Base-by-base conservation (phyloP, 2,888 invertebrate genomes). In the Aleiodes leptofemur region DNA sequence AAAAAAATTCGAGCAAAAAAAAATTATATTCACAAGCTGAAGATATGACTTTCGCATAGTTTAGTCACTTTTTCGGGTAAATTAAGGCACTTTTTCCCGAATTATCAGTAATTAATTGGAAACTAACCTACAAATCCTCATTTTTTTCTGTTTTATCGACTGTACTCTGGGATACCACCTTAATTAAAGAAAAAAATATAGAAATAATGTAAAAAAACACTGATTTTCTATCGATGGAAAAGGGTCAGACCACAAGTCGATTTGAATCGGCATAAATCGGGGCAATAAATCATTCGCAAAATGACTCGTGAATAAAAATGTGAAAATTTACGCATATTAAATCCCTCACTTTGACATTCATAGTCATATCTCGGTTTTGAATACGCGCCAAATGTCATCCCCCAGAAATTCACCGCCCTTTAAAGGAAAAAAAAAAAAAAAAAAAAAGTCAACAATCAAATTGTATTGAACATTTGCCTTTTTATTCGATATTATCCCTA, bases 371-470 rank as follows among this genome's bases (percentile, higher is more conserved):
- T 69, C 31, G 69, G 69, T 66, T 50, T 76, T 76, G 68, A 76
- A 72, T 68, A 69, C 72, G 11, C 68, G 59, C 76, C 76, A 72
- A 76, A 76, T 76, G 76, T 76, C 57, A 57, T 72, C 13, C 51
- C 53, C 53, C 14, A 4, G 53, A 48, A 43, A 64, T 16, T 53
- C 16, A 14, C 9, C 31, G 8, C 48, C 43, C 64, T 43, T 43
- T 43, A 43, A 43, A 34, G 6, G 34, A 34, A 34, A 34, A 23
- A 23, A 8, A 43, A n/a, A n/a, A n/a, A 31, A 31, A 31, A 43
- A 43, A 43, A 43, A 8, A 43, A 9, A 43, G 13, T 53, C 53
- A 53, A 53, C 9, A 14, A 14, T 13, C 14, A 53, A 53, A 53
- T 53, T 53, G 13, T n/a, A 53, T 50, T 50, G 23, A 68, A 68